Evolutionary conservation across 1,140 invertebrate genomes (phyloP), one percentile per base, ranked within the genome.

Genomic region (Coptotermes formosanus): DNA sequence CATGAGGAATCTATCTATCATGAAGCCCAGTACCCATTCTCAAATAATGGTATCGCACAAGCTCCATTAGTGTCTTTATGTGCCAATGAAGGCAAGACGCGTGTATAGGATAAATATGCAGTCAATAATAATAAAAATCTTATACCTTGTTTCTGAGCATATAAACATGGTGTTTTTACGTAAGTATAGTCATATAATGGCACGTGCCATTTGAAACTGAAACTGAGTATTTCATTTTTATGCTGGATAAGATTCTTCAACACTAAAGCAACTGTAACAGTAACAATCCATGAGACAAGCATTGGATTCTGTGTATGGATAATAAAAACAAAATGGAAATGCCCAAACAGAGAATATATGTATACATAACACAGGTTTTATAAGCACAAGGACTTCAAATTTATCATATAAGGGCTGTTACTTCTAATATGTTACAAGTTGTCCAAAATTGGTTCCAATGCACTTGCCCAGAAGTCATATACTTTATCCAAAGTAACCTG

Each of bases 171-270:
- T 75, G 1, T 75, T 55, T 30, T 75, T 25, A 75, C n/a, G 6
- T 75, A 75, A 75, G 64, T 75, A 75, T 75, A 75, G 30, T 75
- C n/a, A 75, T 75, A 75, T n/a, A n/a, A 75, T 75, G 64, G 64
- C 25, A 11, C 30, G 0, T 75, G 14, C n/a, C 64, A 75, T 3
- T 3, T n/a, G 12, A 75, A 11, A 4, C 64, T 75, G 64, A 75
- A 75, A 75, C 64, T 75, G 64, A 75, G 64, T 75, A 75, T 75
- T 30, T 75, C n/a, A 19, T 23, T 16, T 9, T 75, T 75, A 75
- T 75, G 25, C 19, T 16, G 52, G 52, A 55, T 21, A 55, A 55
- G 52, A 16, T 55, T 55, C 52, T 75, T 30, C n/a, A 75, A 75
- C 64, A 75, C 30, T n/a, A 75, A 75, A 75, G 30, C 16, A 48